These are phyloP conservation scores for Helostoma temminkii DNA, from an alignment of 2,797 vertebrate genomes.

Conservation along the genomic window DNA sequence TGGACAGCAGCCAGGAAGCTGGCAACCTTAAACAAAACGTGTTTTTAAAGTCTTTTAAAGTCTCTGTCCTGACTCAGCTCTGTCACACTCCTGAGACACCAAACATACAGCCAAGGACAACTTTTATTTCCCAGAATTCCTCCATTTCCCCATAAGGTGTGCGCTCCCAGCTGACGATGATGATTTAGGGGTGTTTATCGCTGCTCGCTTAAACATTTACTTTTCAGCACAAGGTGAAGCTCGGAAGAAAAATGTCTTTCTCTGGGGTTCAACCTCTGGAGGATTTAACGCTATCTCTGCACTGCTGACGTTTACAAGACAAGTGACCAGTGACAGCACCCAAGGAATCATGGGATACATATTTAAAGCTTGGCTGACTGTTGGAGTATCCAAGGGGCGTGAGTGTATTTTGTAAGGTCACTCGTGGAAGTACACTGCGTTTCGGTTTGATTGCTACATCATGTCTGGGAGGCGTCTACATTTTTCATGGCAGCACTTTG, in stretches of 20 bases:
- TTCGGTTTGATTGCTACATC: not conserved
- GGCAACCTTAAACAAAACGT: constrained; percentile 37
- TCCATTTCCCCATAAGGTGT: constrained; percentile 70
- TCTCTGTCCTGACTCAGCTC: constrained; percentile 5
- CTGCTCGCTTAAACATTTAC: constrained; percentile 82
- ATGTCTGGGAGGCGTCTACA: constrained; percentile 19
- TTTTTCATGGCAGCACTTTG: constrained; percentile 63
- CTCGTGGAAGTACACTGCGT: constrained; percentile 28
- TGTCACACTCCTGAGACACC: constrained; percentile 33
- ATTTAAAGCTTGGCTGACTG: not conserved
- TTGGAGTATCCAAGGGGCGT: not conserved
- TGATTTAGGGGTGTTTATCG: constrained; percentile 81
- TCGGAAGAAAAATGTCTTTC: constrained; percentile 70
- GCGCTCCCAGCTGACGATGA: constrained; percentile 26
- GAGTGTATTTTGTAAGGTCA: constrained; percentile 4
- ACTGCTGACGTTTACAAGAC: constrained; percentile 72
- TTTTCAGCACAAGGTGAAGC: constrained; percentile 77
- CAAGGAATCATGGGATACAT: constrained; percentile 48
- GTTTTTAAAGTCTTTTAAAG: constrained; percentile 7
- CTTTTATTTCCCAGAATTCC: constrained; percentile 72
- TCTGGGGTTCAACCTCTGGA: constrained; percentile 53
- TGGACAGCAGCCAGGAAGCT: constrained; percentile 21
- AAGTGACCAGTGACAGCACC: constrained; percentile 31
- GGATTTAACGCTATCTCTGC: constrained; percentile 53
- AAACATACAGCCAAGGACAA: constrained; percentile 54